These are phyloP conservation scores for Colistium nudipinnis DNA, from an alignment of 2,113 vertebrate genomes.

Conservation along the genomic window DNA sequence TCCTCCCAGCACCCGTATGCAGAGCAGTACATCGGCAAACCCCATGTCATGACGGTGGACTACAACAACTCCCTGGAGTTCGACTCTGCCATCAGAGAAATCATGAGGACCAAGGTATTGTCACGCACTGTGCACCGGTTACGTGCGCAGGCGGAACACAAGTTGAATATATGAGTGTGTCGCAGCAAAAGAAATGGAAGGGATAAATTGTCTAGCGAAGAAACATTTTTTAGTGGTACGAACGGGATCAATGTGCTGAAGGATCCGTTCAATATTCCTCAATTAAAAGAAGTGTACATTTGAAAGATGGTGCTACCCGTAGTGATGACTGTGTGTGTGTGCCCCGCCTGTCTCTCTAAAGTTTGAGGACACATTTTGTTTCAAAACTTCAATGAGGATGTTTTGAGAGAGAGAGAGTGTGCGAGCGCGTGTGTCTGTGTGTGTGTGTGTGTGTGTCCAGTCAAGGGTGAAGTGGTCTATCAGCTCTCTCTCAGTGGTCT, in stretches of 20 bases:
- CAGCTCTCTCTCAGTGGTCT: conserved; percentile 46
- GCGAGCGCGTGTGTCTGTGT: neutral
- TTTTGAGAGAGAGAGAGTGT: too few relatives aligned
- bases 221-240: too few relatives aligned
- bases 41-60: conserved; percentile 95
- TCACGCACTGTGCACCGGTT: neutral
- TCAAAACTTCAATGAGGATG: too few relatives aligned
- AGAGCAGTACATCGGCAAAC: conserved; percentile 93
- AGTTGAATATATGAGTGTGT: neutral
- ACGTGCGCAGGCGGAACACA: neutral
- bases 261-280: too few relatives aligned
- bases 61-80: conserved; percentile 96
- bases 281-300: too few relatives aligned
- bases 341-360: too few relatives aligned
- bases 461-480: conserved; percentile 67
- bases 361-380: too few relatives aligned
- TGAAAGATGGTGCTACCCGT: too few relatives aligned
- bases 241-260: too few relatives aligned
- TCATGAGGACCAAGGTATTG: conserved; percentile 90
- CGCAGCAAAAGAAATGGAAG: neutral
- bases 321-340: too few relatives aligned
- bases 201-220: too few relatives aligned
- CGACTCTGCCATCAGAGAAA: conserved; percentile 90
- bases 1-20: conserved; percentile 96
- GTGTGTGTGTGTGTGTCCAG: conserved; percentile 50